Percentiles rank a stretch among this genome's conserved stretches.
Evolutionary conservation across 2,888 invertebrate genomes (phyloP).

Genomic region (Trilocha varians): DNA sequence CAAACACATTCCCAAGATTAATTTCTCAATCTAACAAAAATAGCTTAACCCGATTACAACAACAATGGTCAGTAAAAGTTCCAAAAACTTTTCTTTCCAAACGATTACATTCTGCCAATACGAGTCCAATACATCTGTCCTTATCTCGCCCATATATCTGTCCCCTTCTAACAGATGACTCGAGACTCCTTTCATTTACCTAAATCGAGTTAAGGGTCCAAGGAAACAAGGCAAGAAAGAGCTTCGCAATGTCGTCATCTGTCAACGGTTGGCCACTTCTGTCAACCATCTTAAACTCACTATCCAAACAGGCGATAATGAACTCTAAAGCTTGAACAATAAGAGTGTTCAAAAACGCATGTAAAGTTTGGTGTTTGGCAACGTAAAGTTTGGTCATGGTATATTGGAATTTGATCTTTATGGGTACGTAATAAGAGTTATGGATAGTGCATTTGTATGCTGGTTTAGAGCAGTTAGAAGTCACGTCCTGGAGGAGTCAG

Average conservation of each 20-base stretch:
- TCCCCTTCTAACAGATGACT: slow-evolving; percentile 29
- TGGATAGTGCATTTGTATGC: slow-evolving; percentile 6
- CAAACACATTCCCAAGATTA: not conserved
- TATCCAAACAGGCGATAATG: slow-evolving; percentile 15
- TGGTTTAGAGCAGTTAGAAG: slow-evolving; percentile 28
- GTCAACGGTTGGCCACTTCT: slow-evolving; percentile 47
- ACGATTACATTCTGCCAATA: slow-evolving; percentile 20
- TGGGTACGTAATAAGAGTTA: slow-evolving; percentile 9
- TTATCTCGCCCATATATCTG: slow-evolving; percentile 4
- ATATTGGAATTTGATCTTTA: slow-evolving; percentile 14
- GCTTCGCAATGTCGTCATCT: slow-evolving; percentile 50
- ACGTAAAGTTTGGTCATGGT: slow-evolving; percentile 7
- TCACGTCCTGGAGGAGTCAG: slow-evolving; percentile 35
- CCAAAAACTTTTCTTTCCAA: slow-evolving; percentile 22
- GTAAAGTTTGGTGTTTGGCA: slow-evolving; percentile 7
- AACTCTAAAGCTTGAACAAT: slow-evolving; percentile 13
- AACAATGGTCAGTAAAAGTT: slow-evolving; percentile 7
- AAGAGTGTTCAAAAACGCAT: slow-evolving; percentile 14
- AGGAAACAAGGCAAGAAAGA: slow-evolving; percentile 54
- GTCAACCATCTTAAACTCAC: slow-evolving; percentile 18
- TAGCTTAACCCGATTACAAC: not conserved
- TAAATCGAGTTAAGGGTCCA: slow-evolving; percentile 53
- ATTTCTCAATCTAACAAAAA: not conserved
- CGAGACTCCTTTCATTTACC: slow-evolving; percentile 44
- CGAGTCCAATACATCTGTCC: slow-evolving; percentile 3